Evolutionary conservation across 2,113 vertebrate species (phyloP).

Genomic region (Callorhinus ursinus): DNA sequence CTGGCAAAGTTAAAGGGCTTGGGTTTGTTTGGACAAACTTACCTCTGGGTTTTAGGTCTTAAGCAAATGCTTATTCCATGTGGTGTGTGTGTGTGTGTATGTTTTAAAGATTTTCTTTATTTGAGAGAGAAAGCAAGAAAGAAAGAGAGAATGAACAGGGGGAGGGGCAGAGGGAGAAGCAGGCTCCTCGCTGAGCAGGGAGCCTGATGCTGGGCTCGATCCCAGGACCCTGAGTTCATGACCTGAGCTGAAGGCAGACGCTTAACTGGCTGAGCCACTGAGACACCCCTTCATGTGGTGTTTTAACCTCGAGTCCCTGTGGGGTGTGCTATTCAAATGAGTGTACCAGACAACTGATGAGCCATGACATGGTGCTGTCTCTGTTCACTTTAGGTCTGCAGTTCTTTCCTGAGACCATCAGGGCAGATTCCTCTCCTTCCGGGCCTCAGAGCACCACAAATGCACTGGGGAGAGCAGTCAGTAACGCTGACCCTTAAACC

Average conservation of each 20-base stretch:
- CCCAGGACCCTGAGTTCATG: background rate
- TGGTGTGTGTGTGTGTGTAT: too few species aligned
- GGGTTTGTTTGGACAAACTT: background rate
- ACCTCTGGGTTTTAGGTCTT: too few species aligned
- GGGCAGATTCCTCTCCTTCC: background rate
- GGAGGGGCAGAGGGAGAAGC: background rate
- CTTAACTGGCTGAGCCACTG: background rate
- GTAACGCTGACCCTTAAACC: background rate
- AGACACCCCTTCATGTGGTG: background rate
- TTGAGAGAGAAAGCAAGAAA: too few species aligned
- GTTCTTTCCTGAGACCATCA: background rate
- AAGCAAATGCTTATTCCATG: background rate
- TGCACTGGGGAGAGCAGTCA: background rate
- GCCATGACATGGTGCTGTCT: background rate
- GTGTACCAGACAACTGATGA: background rate
- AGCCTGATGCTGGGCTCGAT: accelerated
- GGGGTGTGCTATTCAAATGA: background rate
- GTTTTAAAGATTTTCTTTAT: too few species aligned
- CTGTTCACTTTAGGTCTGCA: background rate
- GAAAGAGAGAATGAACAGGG: too few species aligned
- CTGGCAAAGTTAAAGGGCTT: background rate
- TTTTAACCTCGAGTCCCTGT: background rate
- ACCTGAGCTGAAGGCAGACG: background rate
- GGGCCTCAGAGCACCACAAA: background rate
- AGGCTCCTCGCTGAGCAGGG: background rate